Evolutionary conservation across 2,113 vertebrate species (phyloP).

Genomic region (Epinephelus moara): DNA sequence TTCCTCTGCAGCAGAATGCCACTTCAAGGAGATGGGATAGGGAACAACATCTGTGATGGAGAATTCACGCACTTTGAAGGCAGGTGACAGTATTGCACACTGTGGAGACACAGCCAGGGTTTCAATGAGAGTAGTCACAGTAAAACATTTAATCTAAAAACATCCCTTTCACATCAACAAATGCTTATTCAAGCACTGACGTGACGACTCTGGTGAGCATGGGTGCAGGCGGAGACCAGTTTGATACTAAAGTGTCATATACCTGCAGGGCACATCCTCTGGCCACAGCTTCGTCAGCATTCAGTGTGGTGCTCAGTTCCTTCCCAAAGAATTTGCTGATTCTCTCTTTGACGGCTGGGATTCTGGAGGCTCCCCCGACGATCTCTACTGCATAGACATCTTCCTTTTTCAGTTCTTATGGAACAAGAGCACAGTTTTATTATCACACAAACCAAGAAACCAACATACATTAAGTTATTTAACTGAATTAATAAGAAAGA

Average conservation of each 20-base stretch:
- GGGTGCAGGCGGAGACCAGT: neutral
- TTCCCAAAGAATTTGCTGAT: conserved; percentile 97
- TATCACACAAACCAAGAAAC: neutral
- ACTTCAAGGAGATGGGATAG: conserved; percentile 95
- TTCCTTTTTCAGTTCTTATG: conserved; percentile 91
- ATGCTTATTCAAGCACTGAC: neutral
- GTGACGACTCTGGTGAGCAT: no score
- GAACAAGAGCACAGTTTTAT: neutral
- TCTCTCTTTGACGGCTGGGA: conserved; percentile 95
- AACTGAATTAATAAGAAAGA: neutral
- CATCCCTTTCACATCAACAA: neutral
- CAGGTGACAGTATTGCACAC: conserved; percentile 98
- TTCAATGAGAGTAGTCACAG: neutral
- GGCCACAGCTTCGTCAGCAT: conserved; percentile 97
- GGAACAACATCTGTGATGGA: conserved; percentile 94
- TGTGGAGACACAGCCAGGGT: conserved; percentile 65
- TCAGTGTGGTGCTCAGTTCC: conserved; percentile 95
- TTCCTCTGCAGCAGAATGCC: conserved; percentile 97
- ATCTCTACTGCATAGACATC: conserved; percentile 98
- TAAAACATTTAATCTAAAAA: neutral
- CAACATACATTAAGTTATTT: neutral
- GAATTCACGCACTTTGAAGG: conserved; percentile 99
- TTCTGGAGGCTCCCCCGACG: conserved; percentile 96
- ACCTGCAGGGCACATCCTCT: conserved; percentile 98
- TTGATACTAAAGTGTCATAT: neutral